A percentile compares a stretch with the other conserved stretches of the same genome.
Evolutionary conservation across 2,888 invertebrate species (phyloP).

Genomic region (Apeira syringaria): DNA sequence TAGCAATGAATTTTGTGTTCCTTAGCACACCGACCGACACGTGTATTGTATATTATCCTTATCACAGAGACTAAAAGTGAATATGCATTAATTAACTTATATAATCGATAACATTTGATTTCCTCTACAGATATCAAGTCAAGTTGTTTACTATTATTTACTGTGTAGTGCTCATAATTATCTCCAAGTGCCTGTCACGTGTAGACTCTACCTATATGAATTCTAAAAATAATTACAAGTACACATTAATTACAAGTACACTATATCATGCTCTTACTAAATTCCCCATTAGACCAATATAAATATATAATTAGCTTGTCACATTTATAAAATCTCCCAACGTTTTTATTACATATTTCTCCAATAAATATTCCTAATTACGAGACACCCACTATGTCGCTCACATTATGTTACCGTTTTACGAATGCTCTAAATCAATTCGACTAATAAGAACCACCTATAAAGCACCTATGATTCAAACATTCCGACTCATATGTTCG

Average conservation of each 20-base stretch:
- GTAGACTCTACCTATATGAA: not conserved
- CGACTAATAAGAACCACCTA: constrained; percentile 19
- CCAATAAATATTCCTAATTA: constrained; percentile 29
- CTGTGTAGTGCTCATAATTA: too few species aligned
- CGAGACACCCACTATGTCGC: constrained; percentile 23
- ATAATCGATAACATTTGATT: constrained; percentile 5
- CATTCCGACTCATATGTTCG: constrained; percentile 22
- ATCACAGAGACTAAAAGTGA: not conserved
- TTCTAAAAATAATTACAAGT: not conserved
- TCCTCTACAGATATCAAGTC: constrained; percentile 1
- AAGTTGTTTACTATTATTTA: constrained; percentile 5
- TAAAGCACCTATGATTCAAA: constrained; percentile 5
- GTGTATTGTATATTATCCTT: constrained; percentile 1
- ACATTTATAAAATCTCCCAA: constrained; percentile 13
- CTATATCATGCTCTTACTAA: too few species aligned
- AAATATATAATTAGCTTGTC: constrained; percentile 3
- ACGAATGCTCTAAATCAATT: constrained; percentile 24
- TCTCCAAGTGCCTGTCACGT: too few species aligned
- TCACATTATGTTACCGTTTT: constrained; percentile 26
- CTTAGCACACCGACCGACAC: not conserved
- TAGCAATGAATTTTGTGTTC: too few species aligned
- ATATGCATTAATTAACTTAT: constrained; percentile 9
- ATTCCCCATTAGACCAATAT: too few species aligned
- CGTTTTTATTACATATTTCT: constrained; percentile 8
- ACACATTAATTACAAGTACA: too few species aligned